Evolutionary conservation across 2,888 invertebrate genomes (phyloP), one percentile per base, ranked within the genome.

Genomic region (Brassicogethes aeneus): DNA sequence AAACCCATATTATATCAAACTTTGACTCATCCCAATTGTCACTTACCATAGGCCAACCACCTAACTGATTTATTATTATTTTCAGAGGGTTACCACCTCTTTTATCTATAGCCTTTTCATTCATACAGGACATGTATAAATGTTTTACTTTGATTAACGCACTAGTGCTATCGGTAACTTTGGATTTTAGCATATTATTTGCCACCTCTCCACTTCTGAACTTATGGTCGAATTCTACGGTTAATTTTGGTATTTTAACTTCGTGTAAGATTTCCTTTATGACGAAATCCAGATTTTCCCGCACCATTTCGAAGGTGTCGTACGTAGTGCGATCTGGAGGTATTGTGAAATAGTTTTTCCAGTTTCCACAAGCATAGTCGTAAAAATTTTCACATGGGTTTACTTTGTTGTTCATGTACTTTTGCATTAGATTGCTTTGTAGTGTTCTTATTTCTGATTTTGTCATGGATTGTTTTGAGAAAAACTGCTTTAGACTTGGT

Each of bases 271-370:
- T 66, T 50, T 82, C 78, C 57, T 73, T 77, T 33, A 88, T 64
- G 1, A 83, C 79, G 1, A 73, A 60, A 59, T 87, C 85, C 35
- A 88, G 68, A 53, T 85, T 86, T 69, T 91, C 88, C 52, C 89
- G 74, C 3, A 93, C 70, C 75, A 88, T 86, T 70, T 90, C 90
- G 63, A 93, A 93, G 0, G 89, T 92, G 54, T 91, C 91, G 65
- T 86, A 92, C 2, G 85, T 82, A 3, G 87, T 82, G 67, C 89
- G 86, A 57, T 92, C 92, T 37, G 86, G 82, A 2, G 93, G 93
- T 56, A 93, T 88, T 0, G 88, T 85, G 66, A 92, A 87, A 32
- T 80, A 72, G 37, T 79, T 76, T 17, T 82, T 79, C 91, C 91
- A 92, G 55, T 88, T 88, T 1, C 91, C 91, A 61, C 84, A 91